Percentiles rank a stretch among this genome's conserved stretches.
Evolutionary conservation across 2,888 invertebrate genomes (phyloP).

Genomic region (Oligia strigilis): DNA sequence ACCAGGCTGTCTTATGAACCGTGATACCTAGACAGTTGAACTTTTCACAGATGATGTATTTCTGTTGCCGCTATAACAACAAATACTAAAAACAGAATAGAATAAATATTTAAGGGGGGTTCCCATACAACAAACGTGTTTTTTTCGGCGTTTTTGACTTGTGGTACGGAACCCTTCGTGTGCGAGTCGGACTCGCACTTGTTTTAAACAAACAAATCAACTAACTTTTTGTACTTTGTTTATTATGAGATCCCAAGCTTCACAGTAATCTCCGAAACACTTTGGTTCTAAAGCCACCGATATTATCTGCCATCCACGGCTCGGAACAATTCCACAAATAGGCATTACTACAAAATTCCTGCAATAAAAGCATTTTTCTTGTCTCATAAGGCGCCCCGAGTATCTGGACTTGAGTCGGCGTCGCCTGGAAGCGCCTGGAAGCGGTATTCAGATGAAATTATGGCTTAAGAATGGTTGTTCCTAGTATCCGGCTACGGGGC

Average conservation of each 20-base stretch:
- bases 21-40: too few species aligned
- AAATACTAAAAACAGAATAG: too few species aligned
- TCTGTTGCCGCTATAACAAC: too few species aligned
- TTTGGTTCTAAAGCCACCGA: conserved; percentile 86
- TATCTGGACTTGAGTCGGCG: neutral
- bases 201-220: neutral
- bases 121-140: too few species aligned
- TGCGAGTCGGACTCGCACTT: too few species aligned
- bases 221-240: conserved; percentile 83
- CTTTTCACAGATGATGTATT: too few species aligned
- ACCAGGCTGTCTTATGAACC: too few species aligned
- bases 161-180: too few species aligned
- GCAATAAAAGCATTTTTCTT: conserved; percentile 21
- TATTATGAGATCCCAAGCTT: conserved; percentile 85
- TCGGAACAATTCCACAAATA: conserved; percentile 85
- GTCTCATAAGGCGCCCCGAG: neutral
- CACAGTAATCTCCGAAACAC: conserved; percentile 81
- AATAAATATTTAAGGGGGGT: too few species aligned
- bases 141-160: too few species aligned
- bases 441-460: neutral
- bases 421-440: too few species aligned
- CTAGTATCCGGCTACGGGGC: neutral
- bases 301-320: conserved; percentile 87
- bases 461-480: neutral
- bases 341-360: conserved; percentile 86